Evolutionary conservation across 92 coral and sea anemone species (phyloP).

Genomic region (Epizoanthus illoricatus): DNA sequence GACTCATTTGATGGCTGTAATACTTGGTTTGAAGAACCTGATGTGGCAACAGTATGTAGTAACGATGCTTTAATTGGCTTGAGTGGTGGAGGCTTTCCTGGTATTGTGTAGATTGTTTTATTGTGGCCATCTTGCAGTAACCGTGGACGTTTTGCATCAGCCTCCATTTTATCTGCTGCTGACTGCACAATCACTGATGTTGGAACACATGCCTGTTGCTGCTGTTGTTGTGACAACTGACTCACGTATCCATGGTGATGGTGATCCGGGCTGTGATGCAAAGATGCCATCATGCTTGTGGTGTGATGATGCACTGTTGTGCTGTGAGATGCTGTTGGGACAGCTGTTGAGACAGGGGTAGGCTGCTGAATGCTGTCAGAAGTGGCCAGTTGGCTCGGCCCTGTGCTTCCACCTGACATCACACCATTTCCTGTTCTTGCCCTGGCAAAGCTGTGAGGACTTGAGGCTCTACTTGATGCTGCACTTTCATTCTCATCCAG

Average conservation of each 20-base stretch:
- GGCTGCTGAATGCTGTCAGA: slow-evolving; percentile 8
- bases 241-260: slow-evolving; percentile 17
- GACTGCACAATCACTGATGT: slow-evolving; percentile 92
- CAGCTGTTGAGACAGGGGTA: slow-evolving; percentile 8
- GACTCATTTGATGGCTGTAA: slow-evolving; percentile 15
- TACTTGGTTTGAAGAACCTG: slow-evolving; percentile 21
- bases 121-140: slow-evolving; percentile 60
- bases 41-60: slow-evolving; percentile 29
- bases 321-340: slow-evolving; percentile 38
- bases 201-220: slow-evolving; percentile 81
- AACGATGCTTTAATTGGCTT: slow-evolving; percentile 63
- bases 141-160: slow-evolving; percentile 74
- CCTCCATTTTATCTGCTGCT: slow-evolving; percentile 72
- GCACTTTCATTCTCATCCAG: slow-evolving; percentile 99
- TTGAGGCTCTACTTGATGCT: slow-evolving; percentile 97
- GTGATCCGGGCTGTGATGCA: slow-evolving; percentile 51
- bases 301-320: slow-evolving; percentile 35
- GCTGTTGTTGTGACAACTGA: slow-evolving; percentile 62
- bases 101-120: slow-evolving; percentile 66
- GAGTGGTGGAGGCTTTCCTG: slow-evolving; percentile 78
- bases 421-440: slow-evolving; percentile 76
- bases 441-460: slow-evolving; percentile 88
- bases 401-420: slow-evolving; percentile 41
- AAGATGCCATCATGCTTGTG: slow-evolving; percentile 49
- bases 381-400: slow-evolving; percentile 41